Percentiles rank a stretch among this genome's conserved stretches.
phyloP scores from a whole-genome alignment of 2,113 vertebrate genomes.

The Pyrgilauda ruficollis region DNA sequence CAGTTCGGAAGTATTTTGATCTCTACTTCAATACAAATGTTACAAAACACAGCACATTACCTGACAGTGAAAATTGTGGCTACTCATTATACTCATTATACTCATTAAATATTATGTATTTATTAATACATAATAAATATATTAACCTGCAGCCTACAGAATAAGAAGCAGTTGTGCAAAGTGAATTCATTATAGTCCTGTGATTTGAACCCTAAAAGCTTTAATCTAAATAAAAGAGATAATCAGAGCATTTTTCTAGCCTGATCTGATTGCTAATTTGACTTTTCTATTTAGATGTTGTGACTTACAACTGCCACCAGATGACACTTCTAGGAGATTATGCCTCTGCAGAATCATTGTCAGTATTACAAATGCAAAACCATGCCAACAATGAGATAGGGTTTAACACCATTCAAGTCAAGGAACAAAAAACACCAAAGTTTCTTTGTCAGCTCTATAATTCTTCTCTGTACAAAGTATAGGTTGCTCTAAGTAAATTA shows the following conservation, averaged over 20 bases:
- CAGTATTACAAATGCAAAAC: neutral
- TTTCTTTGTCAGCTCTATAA: neutral
- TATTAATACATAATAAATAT: too few species aligned
- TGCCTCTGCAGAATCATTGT: neutral
- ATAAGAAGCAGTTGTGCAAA: neutral
- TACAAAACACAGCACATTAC: neutral
- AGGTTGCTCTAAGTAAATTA: neutral
- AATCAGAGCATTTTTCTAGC: neutral
- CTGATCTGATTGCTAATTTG: neutral
- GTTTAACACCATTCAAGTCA: neutral
- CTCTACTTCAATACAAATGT: neutral
- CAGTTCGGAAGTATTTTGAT: neutral
- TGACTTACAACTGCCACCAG: conserved; percentile 2
- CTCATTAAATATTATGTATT: too few species aligned
- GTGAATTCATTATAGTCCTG: neutral
- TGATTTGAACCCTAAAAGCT: neutral
- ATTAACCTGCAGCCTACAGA: neutral
- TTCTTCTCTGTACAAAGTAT: neutral
- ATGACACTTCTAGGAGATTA: neutral
- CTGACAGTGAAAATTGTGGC: neutral
- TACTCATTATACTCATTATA: neutral
- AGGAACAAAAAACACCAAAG: neutral
- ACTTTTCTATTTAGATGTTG: neutral
- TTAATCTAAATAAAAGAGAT: neutral
- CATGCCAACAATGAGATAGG: neutral